phyloP scores from a whole-genome alignment of 2,888 invertebrate species.

The Alitta virens region DNA sequence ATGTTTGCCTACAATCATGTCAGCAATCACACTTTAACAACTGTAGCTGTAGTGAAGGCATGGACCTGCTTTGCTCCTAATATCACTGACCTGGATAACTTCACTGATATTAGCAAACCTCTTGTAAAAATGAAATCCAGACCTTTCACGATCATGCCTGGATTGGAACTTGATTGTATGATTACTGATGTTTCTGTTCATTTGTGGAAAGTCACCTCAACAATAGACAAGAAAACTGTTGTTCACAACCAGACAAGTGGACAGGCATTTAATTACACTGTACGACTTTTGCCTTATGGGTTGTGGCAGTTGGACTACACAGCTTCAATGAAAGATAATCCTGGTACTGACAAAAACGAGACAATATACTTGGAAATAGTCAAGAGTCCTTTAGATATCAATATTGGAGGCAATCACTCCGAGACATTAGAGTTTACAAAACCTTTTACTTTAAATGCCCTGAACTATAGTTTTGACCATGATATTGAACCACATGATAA shows the following conservation, averaged over 20 bases:
- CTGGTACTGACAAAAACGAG: not conserved
- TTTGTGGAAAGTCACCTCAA: not conserved
- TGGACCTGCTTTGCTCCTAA: slow-evolving; percentile 1
- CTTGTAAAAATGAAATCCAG: not conserved
- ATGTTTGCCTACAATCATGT: slow-evolving; percentile 7
- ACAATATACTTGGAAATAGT: not conserved
- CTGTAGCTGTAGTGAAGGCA: not conserved
- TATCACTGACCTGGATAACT: not conserved
- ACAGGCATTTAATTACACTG: not conserved
- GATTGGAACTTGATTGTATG: not conserved
- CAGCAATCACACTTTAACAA: slow-evolving; percentile 1
- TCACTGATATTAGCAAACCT: not conserved
- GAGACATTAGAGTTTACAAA: not conserved
- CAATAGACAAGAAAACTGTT: not conserved
- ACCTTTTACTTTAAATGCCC: not conserved
- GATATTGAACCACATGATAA: not conserved
- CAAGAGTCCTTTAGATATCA: not conserved
- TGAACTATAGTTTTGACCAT: not conserved
- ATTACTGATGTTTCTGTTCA: not conserved
- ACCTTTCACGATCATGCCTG: not conserved
- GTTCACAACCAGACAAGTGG: not conserved
- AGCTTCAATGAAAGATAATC: not conserved
- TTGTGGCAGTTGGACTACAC: not conserved
- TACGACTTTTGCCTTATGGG: not conserved
- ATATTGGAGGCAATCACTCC: not conserved